phyloP scores from a whole-genome alignment of 2,888 invertebrate genomes.

The Ecdyonurus torrentis region DNA sequence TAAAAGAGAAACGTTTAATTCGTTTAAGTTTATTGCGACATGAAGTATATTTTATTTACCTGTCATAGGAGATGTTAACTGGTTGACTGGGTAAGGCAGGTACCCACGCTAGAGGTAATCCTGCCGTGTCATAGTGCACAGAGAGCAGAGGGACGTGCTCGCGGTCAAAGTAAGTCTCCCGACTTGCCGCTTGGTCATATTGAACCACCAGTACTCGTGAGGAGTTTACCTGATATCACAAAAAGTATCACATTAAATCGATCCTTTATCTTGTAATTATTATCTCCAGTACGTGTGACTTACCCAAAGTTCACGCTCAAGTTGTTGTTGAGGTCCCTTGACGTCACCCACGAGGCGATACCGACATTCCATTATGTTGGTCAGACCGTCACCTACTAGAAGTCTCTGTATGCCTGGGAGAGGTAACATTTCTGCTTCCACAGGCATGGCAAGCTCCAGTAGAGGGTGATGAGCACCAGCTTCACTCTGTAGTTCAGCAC shows the following conservation, averaged over 20 bases:
- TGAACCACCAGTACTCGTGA: conserved; percentile 78
- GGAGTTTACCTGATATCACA: conserved; percentile 37
- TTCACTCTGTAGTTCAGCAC: conserved; percentile 54
- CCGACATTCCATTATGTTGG: conserved; percentile 63
- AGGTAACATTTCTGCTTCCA: conserved; percentile 79
- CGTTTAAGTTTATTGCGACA: background rate
- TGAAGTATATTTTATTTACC: conserved; percentile 17
- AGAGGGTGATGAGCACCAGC: conserved; percentile 68
- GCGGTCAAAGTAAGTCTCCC: conserved; percentile 78
- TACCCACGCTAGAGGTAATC: conserved; percentile 70
- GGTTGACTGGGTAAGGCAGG: conserved; percentile 50
- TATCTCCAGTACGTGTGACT: conserved; percentile 9
- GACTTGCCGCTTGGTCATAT: conserved; percentile 79
- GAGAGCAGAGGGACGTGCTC: conserved; percentile 64
- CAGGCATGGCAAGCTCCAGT: conserved; percentile 64
- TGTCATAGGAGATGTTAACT: conserved; percentile 78
- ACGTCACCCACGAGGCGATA: conserved; percentile 67
- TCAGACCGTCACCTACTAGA: conserved; percentile 55
- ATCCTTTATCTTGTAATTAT: no score
- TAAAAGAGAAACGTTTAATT: no score
- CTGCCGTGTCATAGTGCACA: conserved; percentile 76
- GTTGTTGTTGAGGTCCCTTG: conserved; percentile 56
- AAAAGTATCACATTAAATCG: background rate
- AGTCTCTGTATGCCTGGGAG: conserved; percentile 76
- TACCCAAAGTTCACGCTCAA: conserved; percentile 37